Base-by-base conservation (phyloP, 1,140 invertebrate genomes). In the Forficula auricularia region DNA sequence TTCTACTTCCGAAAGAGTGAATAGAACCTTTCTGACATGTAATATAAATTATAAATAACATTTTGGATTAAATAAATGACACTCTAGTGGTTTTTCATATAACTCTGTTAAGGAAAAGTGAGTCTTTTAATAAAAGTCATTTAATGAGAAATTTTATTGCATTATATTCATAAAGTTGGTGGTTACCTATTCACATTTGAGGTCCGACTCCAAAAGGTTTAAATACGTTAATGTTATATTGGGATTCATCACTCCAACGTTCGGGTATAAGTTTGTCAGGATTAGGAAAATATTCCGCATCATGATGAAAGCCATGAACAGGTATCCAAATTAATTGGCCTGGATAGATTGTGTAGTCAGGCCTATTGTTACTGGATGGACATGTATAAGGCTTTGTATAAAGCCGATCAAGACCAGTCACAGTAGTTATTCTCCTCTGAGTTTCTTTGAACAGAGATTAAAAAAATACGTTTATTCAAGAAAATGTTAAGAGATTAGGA, bases 161-260 rank as follows among this genome's bases (percentile, higher is more conserved):
- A n/a, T n/a, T n/a, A n/a, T n/a, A n/a, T n/a, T n/a, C n/a, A n/a
- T n/a, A n/a, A n/a, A n/a, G n/a, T n/a, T n/a, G n/a, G n/a, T n/a
- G n/a, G n/a, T 60, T 60, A 32, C 62, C 65, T 19, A 67, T 56
- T 41, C 67, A 70, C 36, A 60, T 60, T 42, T 66, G 55, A 1
- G 68, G 71, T 3, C 72, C 72, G 3, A 53, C 40, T 9, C 71
- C 70, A 52, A 73, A 75, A 2, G 71, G 66, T 36, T 70, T 43
- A 19, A 54, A 64, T 0, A 57, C 60, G 12, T 50, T 47, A 32
- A 58, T 55, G 3, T 48, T 48, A 4, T 48, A 18, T 15, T 59
- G 61, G 42, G 67, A 65, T 18, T 67, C 58, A 3, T 63, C 60
- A 15, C 57, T 47, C 45, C 70, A 73, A 7, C 72, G 45, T 39